Evolutionary conservation across 2,888 invertebrate species (phyloP).

Genomic region (Chloroclysta siterata): DNA sequence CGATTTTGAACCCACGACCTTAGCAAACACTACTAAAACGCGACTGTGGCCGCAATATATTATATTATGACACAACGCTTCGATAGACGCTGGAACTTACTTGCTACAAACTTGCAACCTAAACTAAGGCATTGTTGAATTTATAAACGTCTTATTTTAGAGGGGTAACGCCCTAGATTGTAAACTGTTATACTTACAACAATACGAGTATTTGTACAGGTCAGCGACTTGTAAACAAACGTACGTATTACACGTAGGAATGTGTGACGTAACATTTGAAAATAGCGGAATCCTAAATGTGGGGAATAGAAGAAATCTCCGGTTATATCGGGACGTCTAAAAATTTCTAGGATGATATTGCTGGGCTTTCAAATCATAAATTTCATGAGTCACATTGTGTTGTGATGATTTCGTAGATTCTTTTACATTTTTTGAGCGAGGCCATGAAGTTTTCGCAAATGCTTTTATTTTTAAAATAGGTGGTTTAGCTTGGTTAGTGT

Average conservation of each 20-base stretch:
- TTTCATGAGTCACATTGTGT: constrained; percentile 11
- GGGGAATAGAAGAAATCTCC: constrained; percentile 7
- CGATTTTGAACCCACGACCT: too few species aligned
- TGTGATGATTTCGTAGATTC: constrained; percentile 3
- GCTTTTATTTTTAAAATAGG: constrained; percentile 4
- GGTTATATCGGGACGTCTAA: background rate
- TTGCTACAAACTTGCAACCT: constrained; percentile 64
- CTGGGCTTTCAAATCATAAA: constrained; percentile 5
- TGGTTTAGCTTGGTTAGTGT: background rate
- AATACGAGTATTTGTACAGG: constrained; percentile 74
- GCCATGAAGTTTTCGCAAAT: background rate
- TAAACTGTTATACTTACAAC: constrained; percentile 72
- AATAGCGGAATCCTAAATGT: constrained; percentile 37
- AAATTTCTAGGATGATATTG: constrained; percentile 5
- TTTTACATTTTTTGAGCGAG: background rate
- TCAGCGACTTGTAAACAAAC: constrained; percentile 77
- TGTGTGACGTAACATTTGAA: constrained; percentile 48
- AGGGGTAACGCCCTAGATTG: constrained; percentile 79
- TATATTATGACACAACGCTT: background rate
- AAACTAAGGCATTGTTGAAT: constrained; percentile 69
- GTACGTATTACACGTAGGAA: constrained; percentile 50
- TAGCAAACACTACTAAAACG: too few species aligned
- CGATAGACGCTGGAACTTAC: background rate
- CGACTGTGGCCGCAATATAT: too few species aligned
- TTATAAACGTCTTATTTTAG: constrained; percentile 70